Conservation (phyloP, 2,888 invertebrate genomes). For the Helleia helle region DNA sequence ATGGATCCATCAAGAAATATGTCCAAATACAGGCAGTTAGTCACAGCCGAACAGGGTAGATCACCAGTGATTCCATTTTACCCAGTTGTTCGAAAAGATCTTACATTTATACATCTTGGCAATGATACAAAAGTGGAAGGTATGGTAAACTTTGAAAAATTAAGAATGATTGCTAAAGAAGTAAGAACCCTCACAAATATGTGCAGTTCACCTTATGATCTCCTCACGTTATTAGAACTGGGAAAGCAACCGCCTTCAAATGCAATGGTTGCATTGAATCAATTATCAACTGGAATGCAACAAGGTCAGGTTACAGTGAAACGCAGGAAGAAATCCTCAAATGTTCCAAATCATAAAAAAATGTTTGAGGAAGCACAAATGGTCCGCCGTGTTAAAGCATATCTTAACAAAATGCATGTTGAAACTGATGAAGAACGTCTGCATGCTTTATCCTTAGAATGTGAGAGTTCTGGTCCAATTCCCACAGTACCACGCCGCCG, state of each 20-base stretch:
- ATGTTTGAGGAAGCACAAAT: conserved; percentile 99
- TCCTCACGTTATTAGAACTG: conserved; percentile 87
- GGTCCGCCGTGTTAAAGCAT: conserved; percentile 97
- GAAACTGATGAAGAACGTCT: conserved; percentile 93
- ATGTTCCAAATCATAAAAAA: conserved; percentile 95
- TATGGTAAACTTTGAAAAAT: conserved; percentile 97
- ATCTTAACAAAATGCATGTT: conserved; percentile 92
- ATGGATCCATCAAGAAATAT: conserved; percentile 99
- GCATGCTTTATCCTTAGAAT: conserved; percentile 90
- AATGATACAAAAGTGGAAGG: conserved; percentile 93
- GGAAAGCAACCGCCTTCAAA: conserved; percentile 91
- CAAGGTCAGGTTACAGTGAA: conserved; percentile 90
- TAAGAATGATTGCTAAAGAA: conserved; percentile 98
- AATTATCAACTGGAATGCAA: conserved; percentile 82
- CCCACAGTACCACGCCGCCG: conserved; percentile 81
- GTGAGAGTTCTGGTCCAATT: conserved; percentile 82
- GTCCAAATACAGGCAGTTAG: conserved; percentile 97
- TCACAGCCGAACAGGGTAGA: conserved; percentile 91
- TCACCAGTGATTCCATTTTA: conserved; percentile 91
- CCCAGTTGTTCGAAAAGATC: conserved; percentile 93
- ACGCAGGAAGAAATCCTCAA: conserved; percentile 89
- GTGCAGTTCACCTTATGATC: conserved; percentile 95
- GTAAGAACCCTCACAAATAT: conserved; percentile 91
- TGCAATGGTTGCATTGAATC: conserved; percentile 91
- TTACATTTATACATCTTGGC: conserved; percentile 98